phyloP scores from a whole-genome alignment of 2,797 vertebrate species.

The Poecilia velifera region DNA sequence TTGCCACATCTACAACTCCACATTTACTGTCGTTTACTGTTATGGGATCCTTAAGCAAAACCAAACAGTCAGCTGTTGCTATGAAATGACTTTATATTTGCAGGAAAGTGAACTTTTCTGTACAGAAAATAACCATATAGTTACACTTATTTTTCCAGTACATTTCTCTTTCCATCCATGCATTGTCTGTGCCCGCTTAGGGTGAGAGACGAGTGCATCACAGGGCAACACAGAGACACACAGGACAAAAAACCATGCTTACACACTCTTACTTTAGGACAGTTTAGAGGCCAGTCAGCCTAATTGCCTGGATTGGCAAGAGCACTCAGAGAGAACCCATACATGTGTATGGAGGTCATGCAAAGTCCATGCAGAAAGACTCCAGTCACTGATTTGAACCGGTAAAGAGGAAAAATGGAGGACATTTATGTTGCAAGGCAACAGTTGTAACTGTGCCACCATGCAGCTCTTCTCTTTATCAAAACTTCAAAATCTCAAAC shows the following conservation, averaged over 20 bases:
- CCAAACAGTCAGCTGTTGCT: background rate
- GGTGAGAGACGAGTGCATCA: background rate
- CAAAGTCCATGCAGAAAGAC: background rate
- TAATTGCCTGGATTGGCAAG: background rate
- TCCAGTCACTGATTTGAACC: background rate
- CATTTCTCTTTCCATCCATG: background rate
- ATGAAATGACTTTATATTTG: background rate
- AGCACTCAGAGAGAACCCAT: background rate
- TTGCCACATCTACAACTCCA: conserved; percentile 1
- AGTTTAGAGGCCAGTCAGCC: background rate
- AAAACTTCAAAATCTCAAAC: background rate
- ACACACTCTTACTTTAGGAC: background rate
- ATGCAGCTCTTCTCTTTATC: background rate
- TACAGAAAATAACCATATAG: background rate
- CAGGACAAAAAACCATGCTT: background rate
- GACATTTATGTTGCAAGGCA: background rate
- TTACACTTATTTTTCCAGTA: background rate
- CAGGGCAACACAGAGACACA: background rate
- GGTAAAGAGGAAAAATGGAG: background rate
- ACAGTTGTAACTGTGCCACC: background rate
- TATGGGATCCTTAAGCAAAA: background rate
- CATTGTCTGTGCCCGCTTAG: background rate
- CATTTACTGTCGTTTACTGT: background rate
- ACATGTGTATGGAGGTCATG: background rate
- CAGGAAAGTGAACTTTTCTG: background rate